Base-by-base conservation (phyloP, 2,113 vertebrate genomes). In the Sphyrna mokarran region DNA sequence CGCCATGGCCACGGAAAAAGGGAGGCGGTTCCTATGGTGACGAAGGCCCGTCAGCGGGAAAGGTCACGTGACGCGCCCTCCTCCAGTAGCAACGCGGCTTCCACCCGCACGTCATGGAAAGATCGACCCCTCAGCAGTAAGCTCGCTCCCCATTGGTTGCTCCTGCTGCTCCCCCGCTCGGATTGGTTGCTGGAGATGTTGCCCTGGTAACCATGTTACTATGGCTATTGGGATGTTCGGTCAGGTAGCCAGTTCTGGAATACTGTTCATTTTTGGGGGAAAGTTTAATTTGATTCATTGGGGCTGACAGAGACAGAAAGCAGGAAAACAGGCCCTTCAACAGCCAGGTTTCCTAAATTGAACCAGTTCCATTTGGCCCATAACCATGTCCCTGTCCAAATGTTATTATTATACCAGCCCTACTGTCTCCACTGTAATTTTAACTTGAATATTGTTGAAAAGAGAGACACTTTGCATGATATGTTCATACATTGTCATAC, bases 11-110 rank as follows among this genome's bases (percentile, higher is more conserved):
- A 33, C 14, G 26, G 18, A 66, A 16, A 37, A 72, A 72, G 13
- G 68, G 11, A 94, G 63, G 91, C 18, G 40, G 68, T 95, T 95
- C 37, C 93, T 48, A 70, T 95, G 68, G 93, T n/a, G 93, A 95
- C 93, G 66, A 29, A 43, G 93, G 33, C 40, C 40, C 43, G 93
- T 48, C 93, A 72, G 68, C 8, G 16, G 37, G 22, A 29, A 48
- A 72, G 23, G 68, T 48, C 68, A 95, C 43, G 68, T 70, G 66
- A 68, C 6, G 10, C 1, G 29, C 16, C 14, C 13, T 0, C 61
- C 37, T 72, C 93, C 93, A 95, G 72, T 69, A 11, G 10, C 68
- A 70, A 72, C 3, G 18, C 9, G 68, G 0, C 5, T 11, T 48
- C 63, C 3, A 4, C 9, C 37, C 1, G 0, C 37, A 95, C 93